Evolutionary conservation across 2,797 vertebrate species (phyloP).

Genomic region (Clamator glandarius): DNA sequence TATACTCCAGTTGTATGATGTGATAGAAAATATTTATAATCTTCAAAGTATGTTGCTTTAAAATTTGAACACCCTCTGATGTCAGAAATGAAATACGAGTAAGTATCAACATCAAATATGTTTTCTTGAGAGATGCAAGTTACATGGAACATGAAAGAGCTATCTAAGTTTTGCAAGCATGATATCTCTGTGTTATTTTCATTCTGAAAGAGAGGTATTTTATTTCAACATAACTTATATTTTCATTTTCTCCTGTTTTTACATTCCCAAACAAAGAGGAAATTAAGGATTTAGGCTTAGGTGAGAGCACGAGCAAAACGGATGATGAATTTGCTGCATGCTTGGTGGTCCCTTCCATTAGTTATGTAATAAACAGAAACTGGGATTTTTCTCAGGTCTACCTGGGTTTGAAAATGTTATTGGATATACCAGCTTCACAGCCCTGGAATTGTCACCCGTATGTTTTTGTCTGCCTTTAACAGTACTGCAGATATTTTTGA

Average conservation of each 20-base stretch:
- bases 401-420: neutral
- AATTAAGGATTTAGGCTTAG: neutral
- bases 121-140: neutral
- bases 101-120: neutral
- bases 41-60: neutral
- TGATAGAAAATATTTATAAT: neutral
- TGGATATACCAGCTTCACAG: neutral
- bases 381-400: neutral
- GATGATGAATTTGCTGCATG: neutral
- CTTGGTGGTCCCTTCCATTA: neutral
- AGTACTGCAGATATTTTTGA: conserved; percentile 19
- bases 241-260: neutral
- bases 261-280: neutral
- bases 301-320: neutral
- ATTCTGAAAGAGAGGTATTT: neutral
- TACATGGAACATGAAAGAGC: neutral
- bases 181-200: neutral
- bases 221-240: neutral
- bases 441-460: neutral
- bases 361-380: neutral
- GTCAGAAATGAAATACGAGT: neutral
- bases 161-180: neutral
- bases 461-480: neutral
- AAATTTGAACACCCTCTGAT: neutral
- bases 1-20: neutral